Base-by-base conservation (phyloP, 2,888 invertebrate species). In the Alitta virens region DNA sequence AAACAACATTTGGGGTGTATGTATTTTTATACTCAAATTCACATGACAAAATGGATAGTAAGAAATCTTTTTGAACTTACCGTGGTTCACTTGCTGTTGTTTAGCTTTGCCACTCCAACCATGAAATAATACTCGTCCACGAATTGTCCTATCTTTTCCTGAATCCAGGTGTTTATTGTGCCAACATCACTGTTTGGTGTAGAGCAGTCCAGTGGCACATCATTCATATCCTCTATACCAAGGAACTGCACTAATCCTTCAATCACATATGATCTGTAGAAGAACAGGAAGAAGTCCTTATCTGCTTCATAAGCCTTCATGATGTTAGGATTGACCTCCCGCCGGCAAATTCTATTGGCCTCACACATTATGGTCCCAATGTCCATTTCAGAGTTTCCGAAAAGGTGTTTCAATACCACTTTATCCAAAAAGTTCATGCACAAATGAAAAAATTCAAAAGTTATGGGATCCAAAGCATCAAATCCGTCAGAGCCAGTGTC, bases 391-490 rank as follows among this genome's bases (percentile, higher is more conserved):
- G 38, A 2, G 1, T 33, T 18, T 55, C 7, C 55, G 38, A 55
- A 2, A 55, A 42, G 3, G n/a, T 18, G 2, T 40, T n/a, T 23
- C 16, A 38, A 55, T 9, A 55, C 16, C 9, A 40, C 3, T 23
- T 33, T 55, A 2, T 55, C 55, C 5, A 55, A 5, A 18, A 21
- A 38, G 38, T 55, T 55, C 55, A 55, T 55, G 16, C 38, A 33
- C 3, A 55, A 12, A 16, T 55, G 42, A 40, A 55, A 55, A n/a
- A 40, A 55, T 21, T 55, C 55, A 40, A 40, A 38, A 2, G 55
- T 55, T 1, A 40, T 33, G 16, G 55, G 38, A 7, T 23, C 38
- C 21, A 55, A 3, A 18, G 33, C 38, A 1, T 3, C 2, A 55
- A 40, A 55, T 16, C 38, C n/a, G 9, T 9, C 33, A 3, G 2